Conservation (phyloP, 2,888 invertebrate species). For the Brenthis hecate region DNA sequence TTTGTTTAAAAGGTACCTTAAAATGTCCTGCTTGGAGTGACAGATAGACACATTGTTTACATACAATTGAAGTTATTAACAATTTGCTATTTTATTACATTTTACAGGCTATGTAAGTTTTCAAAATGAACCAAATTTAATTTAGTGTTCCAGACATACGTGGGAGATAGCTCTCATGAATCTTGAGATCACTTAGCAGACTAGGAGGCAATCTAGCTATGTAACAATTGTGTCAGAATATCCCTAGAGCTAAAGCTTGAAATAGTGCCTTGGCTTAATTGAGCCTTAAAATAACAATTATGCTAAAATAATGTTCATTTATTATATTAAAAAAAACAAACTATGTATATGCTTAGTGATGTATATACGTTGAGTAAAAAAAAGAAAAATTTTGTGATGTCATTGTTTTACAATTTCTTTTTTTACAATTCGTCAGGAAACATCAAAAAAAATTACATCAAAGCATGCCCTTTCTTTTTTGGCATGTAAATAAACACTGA, state of each 20-base stretch:
- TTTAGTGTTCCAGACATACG: slow-evolving; percentile 17
- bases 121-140: slow-evolving; percentile 9
- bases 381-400: too few relatives aligned
- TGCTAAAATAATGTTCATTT: background rate
- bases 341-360: background rate
- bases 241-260: slow-evolving; percentile 19
- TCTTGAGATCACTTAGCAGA: slow-evolving; percentile 29
- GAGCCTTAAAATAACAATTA: background rate
- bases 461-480: too few relatives aligned
- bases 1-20: too few relatives aligned
- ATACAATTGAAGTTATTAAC: too few relatives aligned
- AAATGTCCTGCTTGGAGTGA: too few relatives aligned
- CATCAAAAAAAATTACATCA: too few relatives aligned
- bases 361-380: too few relatives aligned
- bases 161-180: slow-evolving; percentile 24
- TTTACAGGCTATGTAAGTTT: background rate
- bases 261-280: slow-evolving; percentile 15
- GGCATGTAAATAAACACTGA: too few relatives aligned
- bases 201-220: slow-evolving; percentile 20
- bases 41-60: too few relatives aligned
- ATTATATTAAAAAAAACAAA: background rate
- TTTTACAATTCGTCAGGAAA: too few relatives aligned
- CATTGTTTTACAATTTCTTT: too few relatives aligned
- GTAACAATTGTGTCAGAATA: slow-evolving; percentile 22
- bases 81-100: background rate